Evolutionary conservation across 2,797 vertebrate species (phyloP), one percentile per base, ranked within the genome.

Genomic region (Rhadinocentrus ornatus): DNA sequence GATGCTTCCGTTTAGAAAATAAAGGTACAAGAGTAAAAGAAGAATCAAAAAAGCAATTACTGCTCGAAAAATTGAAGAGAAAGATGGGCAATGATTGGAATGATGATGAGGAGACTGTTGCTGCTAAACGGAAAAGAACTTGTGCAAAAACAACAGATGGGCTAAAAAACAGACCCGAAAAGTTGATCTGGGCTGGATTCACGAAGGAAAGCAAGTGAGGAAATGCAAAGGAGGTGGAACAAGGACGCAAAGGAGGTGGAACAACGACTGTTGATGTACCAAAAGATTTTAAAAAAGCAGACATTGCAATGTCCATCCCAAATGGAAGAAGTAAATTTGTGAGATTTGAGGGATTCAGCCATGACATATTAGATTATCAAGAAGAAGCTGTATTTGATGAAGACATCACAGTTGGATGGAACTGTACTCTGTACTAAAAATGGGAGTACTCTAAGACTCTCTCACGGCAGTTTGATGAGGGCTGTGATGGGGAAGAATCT

Each of bases 1-100:
- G 72, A 66, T 2, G 50, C 34, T 27, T 73, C 55, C 58, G 66
- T 64, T 39, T 76, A 46, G 61, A 84, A 66, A 69, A 76, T 15
- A 11, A 63, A 27, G 55, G 32, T 16, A 1, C 41, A 73, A 46
- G 15, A 53, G 37, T 10, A 66, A 62, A 62, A 41, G 50, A 73
- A 41, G 50, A 73, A 41, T 15, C n/a, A 12, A 69, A 10, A 63
- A 76, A 78, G 59, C 13, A 37, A 3, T 69, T 37, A n/a, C 2
- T 69, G 9, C 35, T 72, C 58, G 69, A 77, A 53, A 59, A 52
- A 27, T 10, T 59, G 1, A 71, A 53, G 16, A n/a, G 4, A 24
- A 70, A 62, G 2, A 66, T 57, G 20, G 63, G 52, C 50, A 20
- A 55, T 6, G n/a, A 60, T 22, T 6, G 16, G 0, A 57, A 20